Evolutionary conservation across 2,113 vertebrate species (phyloP), one percentile per base, ranked within the genome.

Genomic region (Antechinus stuartii): DNA sequence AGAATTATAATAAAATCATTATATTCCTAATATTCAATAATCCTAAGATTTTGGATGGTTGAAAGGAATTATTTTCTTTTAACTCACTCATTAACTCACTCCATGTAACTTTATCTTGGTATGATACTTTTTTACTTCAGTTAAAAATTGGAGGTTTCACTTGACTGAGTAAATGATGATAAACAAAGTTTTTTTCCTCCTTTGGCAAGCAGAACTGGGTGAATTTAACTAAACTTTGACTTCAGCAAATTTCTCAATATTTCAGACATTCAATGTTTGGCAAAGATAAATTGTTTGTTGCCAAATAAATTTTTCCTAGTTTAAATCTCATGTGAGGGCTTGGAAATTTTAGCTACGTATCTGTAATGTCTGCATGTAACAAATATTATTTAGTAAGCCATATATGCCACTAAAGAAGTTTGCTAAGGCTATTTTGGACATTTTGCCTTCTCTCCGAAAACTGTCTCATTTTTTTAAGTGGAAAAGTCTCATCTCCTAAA

Each of bases 351-450:
- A 92, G 91, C 54, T 84, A 89, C 90, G 54, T 53, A 30, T 61
- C 90, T 90, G 46, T 27, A 91, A 89, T 95, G 84, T 92, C 50
- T 95, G 35, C 57, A 54, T 90, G 24, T 49, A 91, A 91, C 23
- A 97, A 93, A n/a, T 95, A 94, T 35, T 12, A n/a, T 94, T 92
- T 92, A 91, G 55, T 92, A 55, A n/a, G 89, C 30, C 84, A 93
- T 91, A 57, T 90, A 27, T 14, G 92, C 46, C 23, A 89, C 76
- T 92, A 2, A 50, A 30, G n/a, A 84, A 94, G 23, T 90, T 53
- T 68, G 30, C 61, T 68, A 90, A 90, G 89, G 24, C 12, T 50
- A 84, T 96, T 96, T 92, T 47, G 50, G 19, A 89, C 8, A 93
- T 93, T 47, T 50, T 84, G 6, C n/a, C n/a, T 42, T 84, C 7